Evolutionary conservation across 2,888 invertebrate species (phyloP), one percentile per base, ranked within the genome.

Genomic region (Andrena fulva): DNA sequence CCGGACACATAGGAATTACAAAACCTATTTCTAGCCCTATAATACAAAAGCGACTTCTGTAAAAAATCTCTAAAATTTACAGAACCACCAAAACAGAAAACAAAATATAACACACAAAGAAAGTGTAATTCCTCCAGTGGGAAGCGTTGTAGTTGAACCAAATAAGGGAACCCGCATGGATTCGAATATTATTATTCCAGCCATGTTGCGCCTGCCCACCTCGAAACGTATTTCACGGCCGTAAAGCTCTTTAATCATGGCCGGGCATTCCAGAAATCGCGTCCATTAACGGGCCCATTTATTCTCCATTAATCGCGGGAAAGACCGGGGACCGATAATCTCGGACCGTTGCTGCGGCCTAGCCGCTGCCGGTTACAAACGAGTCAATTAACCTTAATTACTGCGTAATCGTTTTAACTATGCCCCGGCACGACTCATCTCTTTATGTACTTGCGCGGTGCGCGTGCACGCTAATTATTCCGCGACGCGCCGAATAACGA

Each of bases 311-410:
- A 73, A 81, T 86, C 67, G 78, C 42, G 27, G 54, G 60, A 50
- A 79, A 74, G 42, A 63, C 77, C 27, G 31, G 54, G 64, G 56
- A 66, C 78, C 81, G 78, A 85, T 87, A 87, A 84, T 73, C 68
- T 62, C 67, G 59, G 62, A 67, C 71, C 56, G 63, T 85, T 64
- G 54, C 63, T 70, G 69, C 82, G 69, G 69, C 29, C 66, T n/a
- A 69, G 67, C 66, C 54, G 64, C 63, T 60, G 63, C 50, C 70
- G 69, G 72, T 80, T 80, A 78, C 80, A 80, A 81, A 89, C 84
- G 80, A 79, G 79, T 82, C 82, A 86, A 90, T 89, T 85, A 88
- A 86, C 75, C 87, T 85, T 89, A 90, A 90, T 89, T 90, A 80
- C 82, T 72, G 79, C 80, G 80, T 87, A 86, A 90, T 89, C 83